These are phyloP conservation scores for Platysternon megacephalum DNA, from an alignment of 2,113 vertebrate species.

Conservation along the genomic window DNA sequence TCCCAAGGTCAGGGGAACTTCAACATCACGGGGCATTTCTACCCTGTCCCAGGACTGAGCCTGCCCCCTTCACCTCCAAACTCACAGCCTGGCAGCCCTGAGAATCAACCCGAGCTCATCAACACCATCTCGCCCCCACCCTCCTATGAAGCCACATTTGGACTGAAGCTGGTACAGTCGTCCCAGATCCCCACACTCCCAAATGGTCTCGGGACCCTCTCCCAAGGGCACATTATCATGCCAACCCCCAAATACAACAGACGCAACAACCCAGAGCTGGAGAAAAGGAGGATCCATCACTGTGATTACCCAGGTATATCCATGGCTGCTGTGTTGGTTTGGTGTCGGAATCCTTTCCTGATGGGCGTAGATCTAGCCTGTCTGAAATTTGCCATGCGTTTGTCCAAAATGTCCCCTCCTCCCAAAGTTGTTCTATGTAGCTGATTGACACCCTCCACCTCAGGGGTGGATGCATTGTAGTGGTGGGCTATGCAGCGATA, in stretches of 20 bases:
- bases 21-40: conserved; percentile 80
- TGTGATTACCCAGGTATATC: conserved; percentile 86
- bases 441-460: background rate
- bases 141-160: conserved; percentile 80
- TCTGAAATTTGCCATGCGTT: rapidly evolving
- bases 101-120: conserved; percentile 85
- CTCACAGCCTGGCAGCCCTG: conserved; percentile 91
- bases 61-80: conserved; percentile 92
- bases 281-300: conserved; percentile 93
- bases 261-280: conserved; percentile 92
- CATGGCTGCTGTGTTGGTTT: rapidly evolving
- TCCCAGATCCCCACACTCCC: conserved; percentile 76
- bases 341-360: background rate
- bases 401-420: background rate
- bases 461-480: background rate
- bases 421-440: background rate
- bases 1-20: conserved; percentile 68
- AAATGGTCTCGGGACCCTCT: conserved; percentile 73
- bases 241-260: conserved; percentile 89
- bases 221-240: conserved; percentile 83
- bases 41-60: conserved; percentile 79
- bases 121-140: conserved; percentile 80
- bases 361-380: rapidly evolving
- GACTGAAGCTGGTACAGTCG: conserved; percentile 79
- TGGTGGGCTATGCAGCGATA: background rate